Evolutionary conservation across 2,888 invertebrate species (phyloP).

Genomic region (Tachina fera): DNA sequence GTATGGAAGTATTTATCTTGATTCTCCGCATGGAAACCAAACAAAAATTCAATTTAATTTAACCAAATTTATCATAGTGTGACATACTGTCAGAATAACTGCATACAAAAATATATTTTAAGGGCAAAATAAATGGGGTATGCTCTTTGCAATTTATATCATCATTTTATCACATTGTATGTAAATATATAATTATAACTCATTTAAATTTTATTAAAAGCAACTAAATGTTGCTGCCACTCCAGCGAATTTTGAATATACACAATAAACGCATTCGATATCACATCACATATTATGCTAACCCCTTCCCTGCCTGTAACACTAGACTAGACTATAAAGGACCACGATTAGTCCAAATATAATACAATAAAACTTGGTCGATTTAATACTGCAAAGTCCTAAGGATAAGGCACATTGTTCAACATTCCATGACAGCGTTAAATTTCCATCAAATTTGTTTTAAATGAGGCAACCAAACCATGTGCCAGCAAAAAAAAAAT

Average conservation of each 20-base stretch:
- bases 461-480: too few relatives aligned
- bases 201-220: constrained; percentile 48
- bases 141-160: constrained; percentile 40
- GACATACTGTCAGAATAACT: background rate
- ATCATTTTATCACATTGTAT: constrained; percentile 22
- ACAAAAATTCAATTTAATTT: constrained; percentile 45
- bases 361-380: too few relatives aligned
- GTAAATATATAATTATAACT: constrained; percentile 31
- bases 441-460: too few relatives aligned
- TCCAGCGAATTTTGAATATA: background rate
- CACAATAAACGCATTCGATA: background rate
- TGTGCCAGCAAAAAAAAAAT: too few relatives aligned
- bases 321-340: too few relatives aligned
- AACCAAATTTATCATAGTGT: constrained; percentile 22
- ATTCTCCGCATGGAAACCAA: constrained; percentile 25
- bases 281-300: too few relatives aligned
- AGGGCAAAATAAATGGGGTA: constrained; percentile 37
- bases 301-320: too few relatives aligned
- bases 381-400: too few relatives aligned
- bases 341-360: too few relatives aligned
- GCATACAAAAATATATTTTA: background rate
- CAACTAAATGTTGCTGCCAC: constrained; percentile 47
- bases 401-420: too few relatives aligned
- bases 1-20: constrained; percentile 27
- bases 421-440: too few relatives aligned